Conservation (phyloP, 2,888 invertebrate species). For the Noctua janthe region DNA sequence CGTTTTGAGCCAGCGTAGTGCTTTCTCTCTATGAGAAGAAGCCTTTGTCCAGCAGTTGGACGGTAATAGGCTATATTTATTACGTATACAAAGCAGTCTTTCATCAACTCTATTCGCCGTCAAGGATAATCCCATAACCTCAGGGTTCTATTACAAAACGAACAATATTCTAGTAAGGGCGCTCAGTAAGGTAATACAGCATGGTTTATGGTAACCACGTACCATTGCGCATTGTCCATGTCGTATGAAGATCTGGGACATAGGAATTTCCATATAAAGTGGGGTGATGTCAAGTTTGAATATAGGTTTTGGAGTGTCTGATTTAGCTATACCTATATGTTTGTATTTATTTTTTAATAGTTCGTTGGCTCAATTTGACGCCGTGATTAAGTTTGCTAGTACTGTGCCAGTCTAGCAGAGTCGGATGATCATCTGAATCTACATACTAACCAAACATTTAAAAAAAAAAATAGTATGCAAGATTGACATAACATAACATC, state of each 20-base stretch:
- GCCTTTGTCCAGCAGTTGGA: too few species aligned
- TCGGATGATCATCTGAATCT: not conserved
- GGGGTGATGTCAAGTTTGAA: constrained; percentile 16
- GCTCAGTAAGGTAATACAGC: constrained; percentile 56
- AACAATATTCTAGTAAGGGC: constrained; percentile 62
- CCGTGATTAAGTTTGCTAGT: not conserved
- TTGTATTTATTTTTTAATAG: not conserved
- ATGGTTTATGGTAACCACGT: constrained; percentile 66
- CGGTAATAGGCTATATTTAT: too few species aligned
- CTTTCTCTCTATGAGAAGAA: too few species aligned
- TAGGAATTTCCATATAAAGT: constrained; percentile 26
- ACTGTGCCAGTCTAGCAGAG: not conserved
- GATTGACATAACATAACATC: too few species aligned
- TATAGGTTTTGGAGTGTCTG: not conserved
- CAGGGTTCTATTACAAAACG: constrained; percentile 63
- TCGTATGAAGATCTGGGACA: constrained; percentile 38
- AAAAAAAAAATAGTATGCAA: too few species aligned
- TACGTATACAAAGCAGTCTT: not conserved
- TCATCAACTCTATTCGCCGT: not conserved
- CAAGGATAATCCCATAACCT: constrained; percentile 29
- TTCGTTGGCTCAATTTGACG: not conserved
- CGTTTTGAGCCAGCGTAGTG: too few species aligned
- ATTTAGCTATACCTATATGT: too few species aligned
- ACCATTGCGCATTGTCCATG: constrained; percentile 54
- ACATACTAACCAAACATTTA: too few species aligned